A percentile compares a stretch with the other conserved stretches of the same genome.
Conservation (phyloP, 2,888 invertebrate genomes). For the Orthosia gothica region DNA sequence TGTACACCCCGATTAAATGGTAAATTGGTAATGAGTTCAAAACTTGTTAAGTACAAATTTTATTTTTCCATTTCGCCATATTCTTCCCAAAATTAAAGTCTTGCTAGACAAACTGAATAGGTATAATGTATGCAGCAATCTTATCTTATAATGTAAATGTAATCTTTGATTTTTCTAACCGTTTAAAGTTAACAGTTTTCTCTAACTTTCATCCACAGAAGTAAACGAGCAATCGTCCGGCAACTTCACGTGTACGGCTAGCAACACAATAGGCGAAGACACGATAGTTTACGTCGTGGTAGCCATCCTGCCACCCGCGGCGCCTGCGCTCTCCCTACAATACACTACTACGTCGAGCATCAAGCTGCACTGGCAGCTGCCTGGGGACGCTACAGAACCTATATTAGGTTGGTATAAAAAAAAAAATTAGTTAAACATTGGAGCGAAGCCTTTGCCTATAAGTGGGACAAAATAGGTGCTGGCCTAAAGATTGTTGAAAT, state of each 20-base stretch:
- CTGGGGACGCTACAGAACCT: slow-evolving; percentile 89
- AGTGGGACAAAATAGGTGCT: too few species aligned
- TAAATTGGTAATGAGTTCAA: neutral
- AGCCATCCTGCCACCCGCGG: slow-evolving; percentile 94
- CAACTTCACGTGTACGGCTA: slow-evolving; percentile 95
- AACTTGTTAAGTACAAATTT: neutral
- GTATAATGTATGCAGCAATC: neutral
- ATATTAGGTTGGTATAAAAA: slow-evolving; percentile 79
- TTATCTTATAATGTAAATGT: too few species aligned
- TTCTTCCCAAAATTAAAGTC: neutral
- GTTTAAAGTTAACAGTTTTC: too few species aligned
- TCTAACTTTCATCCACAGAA: slow-evolving; percentile 84
- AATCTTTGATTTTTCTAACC: neutral
- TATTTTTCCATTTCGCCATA: neutral
- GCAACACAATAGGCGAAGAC: slow-evolving; percentile 96
- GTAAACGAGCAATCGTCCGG: slow-evolving; percentile 94
- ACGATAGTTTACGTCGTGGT: slow-evolving; percentile 95
- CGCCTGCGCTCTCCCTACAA: slow-evolving; percentile 94
- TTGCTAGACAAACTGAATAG: neutral
- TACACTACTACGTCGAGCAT: slow-evolving; percentile 95
- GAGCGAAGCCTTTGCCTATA: too few species aligned
- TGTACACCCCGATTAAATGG: neutral
- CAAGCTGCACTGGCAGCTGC: slow-evolving; percentile 91
- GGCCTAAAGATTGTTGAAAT: too few species aligned
- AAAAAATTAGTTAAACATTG: too few species aligned